Evolutionary conservation across 2,888 invertebrate genomes (phyloP).

Genomic region (Mylabris sibirica): DNA sequence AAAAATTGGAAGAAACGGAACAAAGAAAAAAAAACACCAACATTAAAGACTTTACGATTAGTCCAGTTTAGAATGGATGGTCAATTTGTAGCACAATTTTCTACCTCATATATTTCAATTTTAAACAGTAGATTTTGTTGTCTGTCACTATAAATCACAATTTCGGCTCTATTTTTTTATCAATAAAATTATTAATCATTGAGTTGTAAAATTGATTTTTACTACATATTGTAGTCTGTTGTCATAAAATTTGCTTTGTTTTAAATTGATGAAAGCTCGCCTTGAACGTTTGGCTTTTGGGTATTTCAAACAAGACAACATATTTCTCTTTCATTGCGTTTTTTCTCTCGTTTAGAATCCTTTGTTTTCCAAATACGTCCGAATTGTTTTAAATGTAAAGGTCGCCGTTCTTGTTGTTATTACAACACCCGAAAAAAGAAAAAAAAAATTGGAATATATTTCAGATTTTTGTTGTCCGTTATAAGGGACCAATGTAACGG

Average conservation of each 20-base stretch:
- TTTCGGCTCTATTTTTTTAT: neutral
- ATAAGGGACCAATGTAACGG: neutral
- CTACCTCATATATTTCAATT: conserved; percentile 1
- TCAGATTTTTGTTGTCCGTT: neutral
- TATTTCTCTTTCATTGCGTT: neutral
- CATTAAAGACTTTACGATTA: conserved; percentile 5
- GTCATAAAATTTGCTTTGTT: neutral
- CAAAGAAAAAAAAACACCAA: conserved; percentile 1
- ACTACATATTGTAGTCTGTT: neutral
- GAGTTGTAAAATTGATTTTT: neutral
- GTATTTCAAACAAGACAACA: neutral
- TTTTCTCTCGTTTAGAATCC: neutral
- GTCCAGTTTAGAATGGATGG: neutral
- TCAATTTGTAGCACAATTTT: conserved; percentile 5
- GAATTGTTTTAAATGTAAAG: neutral
- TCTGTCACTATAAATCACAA: neutral
- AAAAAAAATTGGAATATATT: neutral
- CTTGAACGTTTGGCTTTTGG: neutral
- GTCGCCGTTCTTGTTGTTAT: neutral
- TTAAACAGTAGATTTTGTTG: neutral
- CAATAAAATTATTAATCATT: neutral
- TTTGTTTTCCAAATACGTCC: neutral
- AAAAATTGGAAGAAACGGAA: neutral
- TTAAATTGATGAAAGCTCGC: neutral
- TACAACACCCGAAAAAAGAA: too few relatives aligned